Base-by-base conservation (phyloP, 2,113 vertebrate species). In the Odocoileus virginianus region DNA sequence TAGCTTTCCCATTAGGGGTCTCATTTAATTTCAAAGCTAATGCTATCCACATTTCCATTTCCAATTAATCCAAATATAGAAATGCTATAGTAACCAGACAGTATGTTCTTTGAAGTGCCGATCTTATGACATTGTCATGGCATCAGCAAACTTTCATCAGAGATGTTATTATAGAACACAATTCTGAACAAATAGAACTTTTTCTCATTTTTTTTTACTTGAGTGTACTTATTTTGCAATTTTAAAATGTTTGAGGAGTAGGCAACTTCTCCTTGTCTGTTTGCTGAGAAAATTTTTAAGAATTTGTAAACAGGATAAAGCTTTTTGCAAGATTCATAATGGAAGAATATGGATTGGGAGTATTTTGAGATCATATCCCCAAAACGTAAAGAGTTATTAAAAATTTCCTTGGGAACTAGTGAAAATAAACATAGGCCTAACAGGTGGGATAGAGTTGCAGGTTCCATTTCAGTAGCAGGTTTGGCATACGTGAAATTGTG, bases 11-110 rank as follows among this genome's bases (percentile, higher is more conserved):
- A 33, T 97, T 98, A 98, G 97, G 92, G 96, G 98, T 89, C 96
- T 97, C 98, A 91, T 98, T 99, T 99, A 98, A 98, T 99, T 99
- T 99, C 98, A 98, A 98, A 98, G 97, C 97, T 98, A 99, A 98
- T 98, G 98, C 97, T 98, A 98, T 96, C 87, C 98, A 98, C 92
- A 89, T 98, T 99, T 99, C 98, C 97, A 85, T 98, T 99, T 99
- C 98, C 98, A 98, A 98, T 99, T 99, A 99, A 98, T 98, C 97
- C 97, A 98, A 98, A 98, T 98, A 97, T 83, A 98, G 98, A 99
- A 98, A 98, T 98, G 97, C 96, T 98, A 98, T 97, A 98, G 98
- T 99, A 99, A 98, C 98, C 1, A 95, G 98, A 98, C 98, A 98
- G 84, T 0, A 0, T 98, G 98, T 99, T 98, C 98, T 98, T 98